Evolutionary conservation across 1,140 invertebrate genomes (phyloP).

Genomic region (Manduca sexta): DNA sequence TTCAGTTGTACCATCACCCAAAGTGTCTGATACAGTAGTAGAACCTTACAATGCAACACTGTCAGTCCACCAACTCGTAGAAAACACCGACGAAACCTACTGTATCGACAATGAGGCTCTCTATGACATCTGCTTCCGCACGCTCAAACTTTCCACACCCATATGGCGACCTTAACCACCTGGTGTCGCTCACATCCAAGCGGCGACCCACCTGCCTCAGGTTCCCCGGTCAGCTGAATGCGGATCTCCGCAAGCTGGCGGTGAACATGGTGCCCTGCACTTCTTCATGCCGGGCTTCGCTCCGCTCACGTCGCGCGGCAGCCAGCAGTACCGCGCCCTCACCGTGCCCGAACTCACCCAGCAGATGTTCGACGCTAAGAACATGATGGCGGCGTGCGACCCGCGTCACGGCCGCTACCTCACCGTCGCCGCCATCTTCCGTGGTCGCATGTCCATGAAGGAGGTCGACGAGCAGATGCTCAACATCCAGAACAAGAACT

Average conservation of each 20-base stretch:
- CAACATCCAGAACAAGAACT: slow-evolving; percentile 79
- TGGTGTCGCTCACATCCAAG: slow-evolving; percentile 83
- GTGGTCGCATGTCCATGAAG: slow-evolving; percentile 89
- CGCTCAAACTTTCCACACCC: slow-evolving; percentile 84
- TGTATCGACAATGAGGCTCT: slow-evolving; percentile 89
- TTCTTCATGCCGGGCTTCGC: slow-evolving; percentile 98
- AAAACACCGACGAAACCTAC: slow-evolving; percentile 88
- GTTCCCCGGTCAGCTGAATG: slow-evolving; percentile 86
- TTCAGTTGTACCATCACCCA: slow-evolving; percentile 86
- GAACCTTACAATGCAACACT: slow-evolving; percentile 86
- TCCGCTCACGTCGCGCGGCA: slow-evolving; percentile 81
- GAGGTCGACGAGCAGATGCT: slow-evolving; percentile 87
- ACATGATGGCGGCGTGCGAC: slow-evolving; percentile 97
- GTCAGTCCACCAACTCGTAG: slow-evolving; percentile 86
- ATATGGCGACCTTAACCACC: slow-evolving; percentile 88
- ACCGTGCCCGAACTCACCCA: slow-evolving; percentile 89
- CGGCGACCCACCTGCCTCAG: slow-evolving; percentile 84
- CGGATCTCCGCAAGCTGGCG: slow-evolving; percentile 94
- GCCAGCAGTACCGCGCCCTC: slow-evolving; percentile 83
- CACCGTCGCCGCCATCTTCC: slow-evolving; percentile 90
- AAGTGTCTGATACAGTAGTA: slow-evolving; percentile 86
- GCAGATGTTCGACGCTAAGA: slow-evolving; percentile 87
- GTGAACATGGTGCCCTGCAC: slow-evolving; percentile 98
- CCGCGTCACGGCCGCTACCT: slow-evolving; percentile 82
- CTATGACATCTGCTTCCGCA: slow-evolving; percentile 87